Evolutionary conservation across 2,888 invertebrate species (phyloP).

Genomic region (Holacanthella duospinosa): DNA sequence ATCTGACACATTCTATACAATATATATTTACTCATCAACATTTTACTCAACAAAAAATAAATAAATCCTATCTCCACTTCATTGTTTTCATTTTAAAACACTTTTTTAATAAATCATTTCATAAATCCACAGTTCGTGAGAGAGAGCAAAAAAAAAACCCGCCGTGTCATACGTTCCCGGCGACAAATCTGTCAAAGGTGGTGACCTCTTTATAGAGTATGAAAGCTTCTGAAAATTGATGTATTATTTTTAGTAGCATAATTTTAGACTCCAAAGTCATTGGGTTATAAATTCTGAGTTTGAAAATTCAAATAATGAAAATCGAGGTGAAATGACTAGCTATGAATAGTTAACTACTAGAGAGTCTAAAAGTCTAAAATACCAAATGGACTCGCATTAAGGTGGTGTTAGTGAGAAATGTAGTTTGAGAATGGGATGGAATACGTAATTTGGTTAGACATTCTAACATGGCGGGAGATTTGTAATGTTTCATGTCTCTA

Average conservation of each 20-base stretch:
- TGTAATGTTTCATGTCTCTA: no score
- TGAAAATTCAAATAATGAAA: neutral
- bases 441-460: neutral
- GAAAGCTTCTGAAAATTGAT: no score
- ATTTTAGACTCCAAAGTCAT: no score
- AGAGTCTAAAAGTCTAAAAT: neutral
- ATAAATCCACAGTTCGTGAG: neutral
- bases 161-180: no score
- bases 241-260: no score
- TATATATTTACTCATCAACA: no score
- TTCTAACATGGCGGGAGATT: neutral
- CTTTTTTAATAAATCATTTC: neutral
- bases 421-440: neutral
- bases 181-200: no score
- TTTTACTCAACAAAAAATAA: no score
- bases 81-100: neutral
- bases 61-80: neutral
- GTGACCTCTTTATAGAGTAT: no score
- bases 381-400: neutral
- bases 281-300: neutral
- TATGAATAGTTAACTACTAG: neutral
- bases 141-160: no score
- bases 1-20: neutral
- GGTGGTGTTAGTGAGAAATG: neutral
- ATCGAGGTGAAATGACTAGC: neutral